These are phyloP conservation scores for Petromus typicus DNA, from an alignment of 2,113 vertebrate genomes.

Conservation along the genomic window DNA sequence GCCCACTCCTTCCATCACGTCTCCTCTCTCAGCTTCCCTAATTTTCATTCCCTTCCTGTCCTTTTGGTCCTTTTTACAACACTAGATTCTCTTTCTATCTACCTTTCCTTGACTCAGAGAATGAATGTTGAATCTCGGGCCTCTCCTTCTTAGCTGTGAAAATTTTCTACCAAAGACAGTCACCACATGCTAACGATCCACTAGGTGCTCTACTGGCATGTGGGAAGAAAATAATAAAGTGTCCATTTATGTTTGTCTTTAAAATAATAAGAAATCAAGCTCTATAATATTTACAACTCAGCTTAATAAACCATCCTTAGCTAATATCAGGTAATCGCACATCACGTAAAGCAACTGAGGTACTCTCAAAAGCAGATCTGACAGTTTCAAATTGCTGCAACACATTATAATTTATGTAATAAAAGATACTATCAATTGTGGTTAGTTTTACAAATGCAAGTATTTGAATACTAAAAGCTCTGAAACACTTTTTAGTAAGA, in stretches of 20 bases:
- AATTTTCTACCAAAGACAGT: not conserved
- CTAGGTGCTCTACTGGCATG: not conserved
- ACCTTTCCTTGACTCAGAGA: not conserved
- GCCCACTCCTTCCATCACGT: not conserved
- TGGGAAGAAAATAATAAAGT: conserved; percentile 6
- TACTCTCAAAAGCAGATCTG: not conserved
- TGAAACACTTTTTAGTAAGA: not conserved
- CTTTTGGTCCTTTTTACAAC: not conserved
- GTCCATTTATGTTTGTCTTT: conserved; percentile 25
- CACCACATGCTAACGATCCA: not conserved
- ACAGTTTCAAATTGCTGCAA: not conserved
- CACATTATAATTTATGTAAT: not conserved
- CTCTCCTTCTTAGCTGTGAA: not conserved
- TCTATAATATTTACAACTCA: not conserved
- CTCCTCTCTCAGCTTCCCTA: not conserved
- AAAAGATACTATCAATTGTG: not conserved
- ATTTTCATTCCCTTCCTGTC: not conserved
- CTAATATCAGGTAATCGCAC: not conserved
- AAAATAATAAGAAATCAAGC: not conserved
- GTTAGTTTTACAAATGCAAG: conserved; percentile 16
- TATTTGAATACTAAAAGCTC: conserved; percentile 3
- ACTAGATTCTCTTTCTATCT: not conserved
- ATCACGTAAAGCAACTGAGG: not conserved
- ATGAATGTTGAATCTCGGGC: not conserved
- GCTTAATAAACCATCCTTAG: not conserved